Conservation (phyloP, 37 sponge, comb jelly and placozoan species). For the Dysidea cf. avara region DNA sequence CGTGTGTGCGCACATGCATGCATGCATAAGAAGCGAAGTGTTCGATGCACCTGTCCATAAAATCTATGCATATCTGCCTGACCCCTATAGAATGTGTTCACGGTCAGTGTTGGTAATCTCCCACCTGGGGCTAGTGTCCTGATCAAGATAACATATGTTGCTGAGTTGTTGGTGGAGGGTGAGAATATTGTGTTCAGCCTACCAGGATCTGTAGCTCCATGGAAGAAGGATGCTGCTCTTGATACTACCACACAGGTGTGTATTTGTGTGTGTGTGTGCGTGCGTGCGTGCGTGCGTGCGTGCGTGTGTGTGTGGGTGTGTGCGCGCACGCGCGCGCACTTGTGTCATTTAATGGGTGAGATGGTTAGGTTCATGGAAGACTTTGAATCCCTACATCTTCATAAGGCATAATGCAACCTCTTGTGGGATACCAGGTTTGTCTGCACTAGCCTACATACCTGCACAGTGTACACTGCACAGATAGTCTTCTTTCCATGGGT, state of each 20-base stretch:
- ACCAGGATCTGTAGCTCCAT: constrained; percentile 93
- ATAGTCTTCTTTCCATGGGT: too few relatives aligned
- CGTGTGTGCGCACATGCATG: too few relatives aligned
- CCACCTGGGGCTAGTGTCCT: constrained; percentile 94
- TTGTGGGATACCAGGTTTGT: too few relatives aligned
- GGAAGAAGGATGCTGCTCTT: constrained; percentile 84
- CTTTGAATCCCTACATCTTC: neutral
- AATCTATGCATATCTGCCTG: neutral
- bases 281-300: constrained; percentile 11
- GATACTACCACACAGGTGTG: constrained; percentile 82
- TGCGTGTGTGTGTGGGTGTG: too few relatives aligned
- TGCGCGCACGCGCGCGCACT: neutral
- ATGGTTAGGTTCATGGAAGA: neutral
- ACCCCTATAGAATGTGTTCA: constrained; percentile 90
- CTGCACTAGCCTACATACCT: too few relatives aligned
- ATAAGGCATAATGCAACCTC: too few relatives aligned
- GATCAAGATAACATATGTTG: constrained; percentile 98
- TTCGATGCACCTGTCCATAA: neutral
- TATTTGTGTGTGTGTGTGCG: too few relatives aligned
- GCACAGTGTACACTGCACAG: too few relatives aligned
- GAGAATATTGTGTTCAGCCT: constrained; percentile 87
- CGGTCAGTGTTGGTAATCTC: constrained; percentile 97
- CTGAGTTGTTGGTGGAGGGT: constrained; percentile 90
- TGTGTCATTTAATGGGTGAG: constrained; percentile 4
- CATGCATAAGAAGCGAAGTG: too few relatives aligned